A percentile compares a stretch with the other conserved stretches of the same genome.
Conservation (phyloP, 1,140 invertebrate species). For the Lepidurus packardi region DNA sequence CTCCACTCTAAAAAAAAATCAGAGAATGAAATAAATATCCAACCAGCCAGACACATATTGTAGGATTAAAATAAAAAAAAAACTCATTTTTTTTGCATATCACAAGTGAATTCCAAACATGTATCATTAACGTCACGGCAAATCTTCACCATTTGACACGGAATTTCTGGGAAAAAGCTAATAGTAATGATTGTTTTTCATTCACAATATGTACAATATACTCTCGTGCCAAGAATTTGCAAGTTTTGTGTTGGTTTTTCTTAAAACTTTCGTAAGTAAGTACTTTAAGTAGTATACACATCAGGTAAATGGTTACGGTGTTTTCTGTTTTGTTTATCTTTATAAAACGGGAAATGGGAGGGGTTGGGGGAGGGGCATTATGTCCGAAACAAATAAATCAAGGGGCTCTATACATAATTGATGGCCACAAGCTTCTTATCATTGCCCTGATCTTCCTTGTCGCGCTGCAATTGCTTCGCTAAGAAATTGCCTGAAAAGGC, state of each 20-base stretch:
- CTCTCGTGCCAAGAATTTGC: background rate
- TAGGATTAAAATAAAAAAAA: background rate
- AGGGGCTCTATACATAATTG: background rate
- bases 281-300: background rate
- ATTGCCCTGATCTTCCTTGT: conserved; percentile 33
- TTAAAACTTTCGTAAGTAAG: background rate
- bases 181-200: conserved; percentile 6
- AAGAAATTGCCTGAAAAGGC: conserved; percentile 68
- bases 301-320: background rate
- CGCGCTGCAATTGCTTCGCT: conserved; percentile 46
- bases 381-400: too few species aligned
- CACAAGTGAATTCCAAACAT: background rate
- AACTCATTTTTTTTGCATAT: background rate
- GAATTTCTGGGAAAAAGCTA: background rate
- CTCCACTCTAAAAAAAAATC: background rate
- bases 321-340: background rate
- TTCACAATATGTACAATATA: conserved; percentile 11
- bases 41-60: background rate
- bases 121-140: background rate
- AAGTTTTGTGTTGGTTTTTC: background rate
- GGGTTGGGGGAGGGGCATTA: background rate
- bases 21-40: background rate
- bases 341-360: background rate
- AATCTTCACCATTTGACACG: background rate
- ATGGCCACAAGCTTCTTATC: conserved; percentile 26